Percentiles rank a stretch among this genome's conserved stretches.
Evolutionary conservation across 2,797 vertebrate genomes (phyloP).

Genomic region (Diplodus sargus): DNA sequence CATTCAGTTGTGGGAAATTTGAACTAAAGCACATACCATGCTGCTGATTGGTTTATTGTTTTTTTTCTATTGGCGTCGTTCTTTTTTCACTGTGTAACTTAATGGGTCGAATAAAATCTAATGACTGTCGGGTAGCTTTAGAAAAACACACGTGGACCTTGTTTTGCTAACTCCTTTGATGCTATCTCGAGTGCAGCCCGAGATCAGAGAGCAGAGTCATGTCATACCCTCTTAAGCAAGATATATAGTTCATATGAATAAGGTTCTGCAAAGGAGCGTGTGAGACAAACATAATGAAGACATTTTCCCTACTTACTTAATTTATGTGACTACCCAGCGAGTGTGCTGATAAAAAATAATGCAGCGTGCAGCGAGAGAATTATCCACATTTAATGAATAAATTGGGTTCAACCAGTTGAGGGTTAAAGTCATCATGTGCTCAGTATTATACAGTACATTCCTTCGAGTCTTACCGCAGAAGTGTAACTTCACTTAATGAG

Average conservation of each 20-base stretch:
- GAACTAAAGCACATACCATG: not conserved
- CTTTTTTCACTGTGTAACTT: not conserved
- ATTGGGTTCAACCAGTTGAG: slow-evolving; percentile 1
- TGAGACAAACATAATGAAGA: slow-evolving; percentile 11
- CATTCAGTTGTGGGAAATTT: slow-evolving; percentile 27
- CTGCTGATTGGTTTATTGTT: slow-evolving; percentile 10
- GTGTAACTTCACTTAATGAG: not conserved
- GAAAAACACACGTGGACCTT: not conserved
- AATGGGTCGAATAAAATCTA: not conserved
- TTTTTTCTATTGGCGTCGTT: slow-evolving; percentile 1
- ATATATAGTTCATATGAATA: not conserved
- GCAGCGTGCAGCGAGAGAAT: not conserved
- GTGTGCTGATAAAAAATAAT: slow-evolving; percentile 5
- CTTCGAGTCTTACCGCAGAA: not conserved
- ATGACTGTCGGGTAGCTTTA: slow-evolving; percentile 4
- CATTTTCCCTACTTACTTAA: slow-evolving; percentile 9
- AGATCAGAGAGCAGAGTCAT: slow-evolving; percentile 10
- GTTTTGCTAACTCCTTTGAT: slow-evolving; percentile 12
- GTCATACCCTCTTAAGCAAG: slow-evolving; percentile 8
- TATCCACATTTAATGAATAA: slow-evolving; percentile 16
- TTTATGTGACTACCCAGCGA: not conserved
- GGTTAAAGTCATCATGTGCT: slow-evolving; percentile 18
- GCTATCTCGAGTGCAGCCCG: slow-evolving; percentile 10
- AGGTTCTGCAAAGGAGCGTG: slow-evolving; percentile 20
- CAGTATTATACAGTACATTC: not conserved